phyloP scores from a whole-genome alignment of 2,113 vertebrate genomes.

The Hippocampus barbouri region DNA sequence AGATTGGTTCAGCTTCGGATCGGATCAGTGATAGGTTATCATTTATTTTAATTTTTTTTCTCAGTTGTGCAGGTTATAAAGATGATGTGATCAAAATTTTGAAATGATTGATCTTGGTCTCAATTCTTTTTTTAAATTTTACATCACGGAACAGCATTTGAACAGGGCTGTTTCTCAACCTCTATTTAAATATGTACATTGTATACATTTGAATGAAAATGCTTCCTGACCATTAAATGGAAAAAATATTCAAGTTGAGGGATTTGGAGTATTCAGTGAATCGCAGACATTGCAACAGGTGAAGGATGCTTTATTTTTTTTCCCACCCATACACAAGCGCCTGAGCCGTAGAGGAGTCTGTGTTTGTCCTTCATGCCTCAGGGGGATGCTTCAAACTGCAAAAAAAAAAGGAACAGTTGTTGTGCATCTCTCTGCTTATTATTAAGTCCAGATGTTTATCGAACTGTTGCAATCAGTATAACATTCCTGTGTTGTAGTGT shows the following conservation, averaged over 20 bases:
- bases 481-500: conserved; percentile 16
- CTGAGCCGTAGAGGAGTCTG: conserved; percentile 27
- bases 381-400: conserved; percentile 54
- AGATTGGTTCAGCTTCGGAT: too few species aligned
- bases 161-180: not conserved
- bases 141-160: not conserved
- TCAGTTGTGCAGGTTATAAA: too few species aligned
- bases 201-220: not conserved
- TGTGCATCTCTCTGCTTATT: conserved; percentile 49
- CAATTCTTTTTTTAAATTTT: not conserved
- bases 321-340: conserved; percentile 27
- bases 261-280: conserved; percentile 3
- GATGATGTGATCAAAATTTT: not conserved
- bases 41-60: too few species aligned
- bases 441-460: conserved; percentile 64
- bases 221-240: conserved; percentile 2
- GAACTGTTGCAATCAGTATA: conserved; percentile 36
- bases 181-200: not conserved
- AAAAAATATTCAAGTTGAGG: not conserved
- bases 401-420: conserved; percentile 62
- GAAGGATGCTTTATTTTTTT: conserved; percentile 32
- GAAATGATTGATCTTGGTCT: not conserved
- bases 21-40: too few species aligned
- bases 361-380: conserved; percentile 67
- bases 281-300: conserved; percentile 30